Base-by-base conservation (phyloP, 2,888 invertebrate genomes). In the Caenorhabditis uteleia region DNA sequence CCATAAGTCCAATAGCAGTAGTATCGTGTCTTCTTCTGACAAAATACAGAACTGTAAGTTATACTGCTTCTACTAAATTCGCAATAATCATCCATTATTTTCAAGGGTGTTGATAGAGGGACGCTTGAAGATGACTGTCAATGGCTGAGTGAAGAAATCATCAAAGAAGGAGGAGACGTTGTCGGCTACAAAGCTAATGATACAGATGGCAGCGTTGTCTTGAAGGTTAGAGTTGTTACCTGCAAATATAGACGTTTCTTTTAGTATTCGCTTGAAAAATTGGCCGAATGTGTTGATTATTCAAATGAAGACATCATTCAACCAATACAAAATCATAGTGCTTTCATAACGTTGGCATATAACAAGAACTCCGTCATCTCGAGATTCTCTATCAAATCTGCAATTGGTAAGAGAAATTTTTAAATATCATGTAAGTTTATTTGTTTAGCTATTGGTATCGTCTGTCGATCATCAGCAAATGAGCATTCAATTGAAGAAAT, bases 361-460 rank as follows among this genome's bases (percentile, higher is more conserved):
- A 67, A 69, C 21, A 78, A 76, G 34, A 80, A 80, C 48, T 62
- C 69, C 2, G 49, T 77, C 1, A 50, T 80, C 4, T 67, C 68
- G 2, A 56, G 72, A 12, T 74, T 74, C 31, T 65, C 70, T 2
- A 40, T 80, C 16, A 64, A 74, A 23, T 68, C 78, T 7, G 74
- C 70, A 29, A 54, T 75, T 23, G 77, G 78, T 74, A 18, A 31
- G 70, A 39, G 10, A 7, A 31, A 29, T 42, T 43, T 39, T 40
- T 6, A 16, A 16, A 16, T 38, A 8, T 42, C 25, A 2, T 4
- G 31, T n/a, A 45, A 29, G n/a, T 47, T 26, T 26, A 25, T 33
- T 40, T 26, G 48, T 71, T 36, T 40, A 75, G 75, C 71, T 0
- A 33, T 75, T n/a, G 43, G 49, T 3, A 25, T 75, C 8, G 43